Evolutionary conservation across 2,888 invertebrate species (phyloP).

Genomic region (Agonopterix arenella): DNA sequence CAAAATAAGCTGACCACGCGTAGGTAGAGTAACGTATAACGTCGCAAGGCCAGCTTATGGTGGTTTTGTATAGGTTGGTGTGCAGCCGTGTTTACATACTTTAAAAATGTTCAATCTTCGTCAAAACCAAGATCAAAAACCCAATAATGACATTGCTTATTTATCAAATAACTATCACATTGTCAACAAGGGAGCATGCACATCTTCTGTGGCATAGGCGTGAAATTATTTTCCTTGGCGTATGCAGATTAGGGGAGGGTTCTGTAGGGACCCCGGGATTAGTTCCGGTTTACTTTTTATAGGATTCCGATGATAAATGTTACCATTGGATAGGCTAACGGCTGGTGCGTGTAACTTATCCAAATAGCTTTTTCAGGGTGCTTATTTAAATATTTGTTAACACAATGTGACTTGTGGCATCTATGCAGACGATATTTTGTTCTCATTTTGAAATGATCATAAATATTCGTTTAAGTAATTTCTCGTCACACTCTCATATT

Average conservation of each 20-base stretch:
- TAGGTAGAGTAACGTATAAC: no score
- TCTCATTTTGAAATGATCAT: no score
- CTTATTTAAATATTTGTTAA: slow-evolving; percentile 19
- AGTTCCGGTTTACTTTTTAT: slow-evolving; percentile 74
- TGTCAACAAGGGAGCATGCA: slow-evolving; percentile 46
- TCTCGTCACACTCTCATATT: not conserved
- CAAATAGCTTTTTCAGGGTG: slow-evolving; percentile 51
- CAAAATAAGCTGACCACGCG: no score
- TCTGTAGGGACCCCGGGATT: slow-evolving; percentile 44
- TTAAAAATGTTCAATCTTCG: no score
- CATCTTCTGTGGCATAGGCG: slow-evolving; percentile 59
- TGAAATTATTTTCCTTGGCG: slow-evolving; percentile 74
- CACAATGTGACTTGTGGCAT: no score
- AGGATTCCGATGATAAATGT: slow-evolving; percentile 74
- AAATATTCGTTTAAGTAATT: not conserved
- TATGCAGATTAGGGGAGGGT: slow-evolving; percentile 62
- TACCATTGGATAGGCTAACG: slow-evolving; percentile 55
- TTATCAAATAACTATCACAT: slow-evolving; percentile 21
- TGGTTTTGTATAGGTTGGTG: no score
- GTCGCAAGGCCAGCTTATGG: no score
- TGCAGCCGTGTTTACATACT: no score
- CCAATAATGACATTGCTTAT: slow-evolving; percentile 1
- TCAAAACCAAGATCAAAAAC: no score
- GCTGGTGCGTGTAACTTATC: slow-evolving; percentile 69
- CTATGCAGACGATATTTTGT: not conserved